Percentiles rank a stretch among this genome's conserved stretches.
These are phyloP conservation scores for Callochromis pleurospilus DNA, from an alignment of 2,113 vertebrate genomes.

Conservation along the genomic window DNA sequence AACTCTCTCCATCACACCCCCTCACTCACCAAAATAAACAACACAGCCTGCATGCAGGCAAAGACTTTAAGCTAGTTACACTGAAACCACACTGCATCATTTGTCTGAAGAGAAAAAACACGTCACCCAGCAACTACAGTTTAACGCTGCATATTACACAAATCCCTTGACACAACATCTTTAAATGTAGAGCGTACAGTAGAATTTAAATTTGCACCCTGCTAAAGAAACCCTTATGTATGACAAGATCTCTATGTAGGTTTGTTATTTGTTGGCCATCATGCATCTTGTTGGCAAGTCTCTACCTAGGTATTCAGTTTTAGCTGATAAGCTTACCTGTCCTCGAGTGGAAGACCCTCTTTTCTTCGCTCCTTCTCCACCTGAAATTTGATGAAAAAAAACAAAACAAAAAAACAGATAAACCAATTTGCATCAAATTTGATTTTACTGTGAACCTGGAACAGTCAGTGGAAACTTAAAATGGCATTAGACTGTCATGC, in stretches of 20 bases:
- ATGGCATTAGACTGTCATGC: not conserved
- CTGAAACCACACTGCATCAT: not conserved
- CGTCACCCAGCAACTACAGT: not conserved
- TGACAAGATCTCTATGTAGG: not conserved
- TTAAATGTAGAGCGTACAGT: not conserved
- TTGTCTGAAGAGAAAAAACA: not conserved
- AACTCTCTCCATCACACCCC: slow-evolving; percentile 32
- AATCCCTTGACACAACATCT: not conserved
- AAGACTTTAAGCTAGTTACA: slow-evolving; percentile 1
- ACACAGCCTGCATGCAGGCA: slow-evolving; percentile 23
- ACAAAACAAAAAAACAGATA: not conserved
- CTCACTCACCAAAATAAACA: slow-evolving; percentile 58
- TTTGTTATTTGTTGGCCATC: not conserved
- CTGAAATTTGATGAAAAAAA: slow-evolving; percentile 58
- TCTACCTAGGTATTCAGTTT: not conserved
- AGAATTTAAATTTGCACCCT: not conserved
- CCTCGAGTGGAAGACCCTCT: slow-evolving; percentile 81
- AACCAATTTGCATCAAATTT: not conserved
- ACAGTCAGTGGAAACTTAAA: not conserved
- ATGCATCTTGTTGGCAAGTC: not conserved
- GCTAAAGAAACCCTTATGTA: not conserved
- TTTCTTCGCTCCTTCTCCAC: slow-evolving; percentile 82
- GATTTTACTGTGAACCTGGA: not conserved
- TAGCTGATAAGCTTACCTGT: slow-evolving; percentile 74
- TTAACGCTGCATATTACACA: not conserved